Conservation (phyloP, 2,113 vertebrate species). For the Brachyhypopomus gauderio region DNA sequence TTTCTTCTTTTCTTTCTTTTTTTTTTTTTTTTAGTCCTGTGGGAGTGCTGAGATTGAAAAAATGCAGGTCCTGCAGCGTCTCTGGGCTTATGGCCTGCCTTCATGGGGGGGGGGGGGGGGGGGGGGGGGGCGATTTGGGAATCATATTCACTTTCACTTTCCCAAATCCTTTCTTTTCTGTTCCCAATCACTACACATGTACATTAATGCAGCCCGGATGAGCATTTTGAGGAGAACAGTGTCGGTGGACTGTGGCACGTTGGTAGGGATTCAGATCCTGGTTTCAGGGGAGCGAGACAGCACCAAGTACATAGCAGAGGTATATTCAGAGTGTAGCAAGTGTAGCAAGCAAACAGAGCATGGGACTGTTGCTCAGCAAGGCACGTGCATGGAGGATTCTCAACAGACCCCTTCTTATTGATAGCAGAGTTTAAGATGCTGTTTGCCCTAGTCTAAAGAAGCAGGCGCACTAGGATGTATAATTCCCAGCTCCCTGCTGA, state of each 20-base stretch:
- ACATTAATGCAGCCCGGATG: too few relatives aligned
- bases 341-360: too few relatives aligned
- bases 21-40: slow-evolving; percentile 30
- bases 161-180: too few relatives aligned
- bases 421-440: background rate
- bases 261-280: background rate
- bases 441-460: background rate
- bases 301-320: background rate
- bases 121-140: too few relatives aligned
- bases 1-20: slow-evolving; percentile 44
- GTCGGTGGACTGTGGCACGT: background rate
- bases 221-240: background rate
- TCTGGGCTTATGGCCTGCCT: background rate
- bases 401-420: background rate
- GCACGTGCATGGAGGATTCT: background rate
- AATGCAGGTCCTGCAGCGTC: background rate
- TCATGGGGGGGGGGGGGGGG: background rate
- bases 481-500: slow-evolving; percentile 14
- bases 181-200: too few relatives aligned
- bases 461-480: slow-evolving; percentile 1
- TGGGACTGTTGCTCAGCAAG: background rate
- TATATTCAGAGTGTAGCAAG: background rate
- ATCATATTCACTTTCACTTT: too few relatives aligned
- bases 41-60: slow-evolving; percentile 30
- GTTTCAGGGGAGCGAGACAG: background rate